Evolutionary conservation across 1,140 invertebrate genomes (phyloP).

Genomic region (Belonocnema kinseyi): DNA sequence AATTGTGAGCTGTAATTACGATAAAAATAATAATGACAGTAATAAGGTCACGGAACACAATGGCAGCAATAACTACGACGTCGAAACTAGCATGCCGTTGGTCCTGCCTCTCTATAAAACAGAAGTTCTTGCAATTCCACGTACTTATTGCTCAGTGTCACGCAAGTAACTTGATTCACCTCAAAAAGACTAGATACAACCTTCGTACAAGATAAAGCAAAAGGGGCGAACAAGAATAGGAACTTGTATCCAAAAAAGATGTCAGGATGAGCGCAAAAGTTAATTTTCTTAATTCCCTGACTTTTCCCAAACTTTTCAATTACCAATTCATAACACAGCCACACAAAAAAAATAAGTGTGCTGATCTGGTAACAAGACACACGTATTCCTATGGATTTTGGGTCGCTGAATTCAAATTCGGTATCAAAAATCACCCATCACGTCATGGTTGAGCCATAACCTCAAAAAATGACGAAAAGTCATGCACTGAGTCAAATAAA

Average conservation of each 20-base stretch:
- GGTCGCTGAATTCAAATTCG: no score
- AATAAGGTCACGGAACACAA: constrained; percentile 67
- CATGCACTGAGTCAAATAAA: no score
- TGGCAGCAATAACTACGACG: constrained; percentile 61
- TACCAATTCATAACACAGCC: no score
- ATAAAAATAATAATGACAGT: constrained; percentile 61
- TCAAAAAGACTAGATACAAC: constrained; percentile 60
- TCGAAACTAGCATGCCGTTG: constrained; percentile 57
- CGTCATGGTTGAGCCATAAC: no score
- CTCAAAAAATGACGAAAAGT: no score
- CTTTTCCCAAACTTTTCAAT: no score
- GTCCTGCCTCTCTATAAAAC: constrained; percentile 64
- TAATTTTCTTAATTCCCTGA: no score
- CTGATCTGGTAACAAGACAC: no score
- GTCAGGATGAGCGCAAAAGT: no score
- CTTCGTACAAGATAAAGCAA: constrained; percentile 48
- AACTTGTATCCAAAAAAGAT: constrained; percentile 6
- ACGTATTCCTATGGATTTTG: no score
- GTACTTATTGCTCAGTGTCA: constrained; percentile 61
- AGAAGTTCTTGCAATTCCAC: constrained; percentile 66
- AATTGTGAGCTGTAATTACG: constrained; percentile 46
- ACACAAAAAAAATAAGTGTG: no score
- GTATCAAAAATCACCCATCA: no score
- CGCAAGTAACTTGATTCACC: constrained; percentile 60
- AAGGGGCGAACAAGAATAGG: constrained; percentile 31